Percentiles rank a stretch among this genome's conserved stretches.
phyloP scores from a whole-genome alignment of 2,888 invertebrate genomes.

The Scaptomyza cyrtandrae region DNA sequence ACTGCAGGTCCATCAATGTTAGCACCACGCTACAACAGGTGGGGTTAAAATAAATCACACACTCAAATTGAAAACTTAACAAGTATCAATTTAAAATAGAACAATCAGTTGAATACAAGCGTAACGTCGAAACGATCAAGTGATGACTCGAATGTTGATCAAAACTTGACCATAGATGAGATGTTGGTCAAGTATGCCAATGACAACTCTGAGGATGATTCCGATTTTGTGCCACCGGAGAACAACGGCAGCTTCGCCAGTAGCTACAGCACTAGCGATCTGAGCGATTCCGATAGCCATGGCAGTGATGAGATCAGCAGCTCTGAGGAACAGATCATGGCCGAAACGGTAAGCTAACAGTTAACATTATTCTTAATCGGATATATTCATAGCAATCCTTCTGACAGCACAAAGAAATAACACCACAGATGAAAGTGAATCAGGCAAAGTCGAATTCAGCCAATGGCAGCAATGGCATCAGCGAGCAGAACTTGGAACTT shows the following conservation, averaged over 20 bases:
- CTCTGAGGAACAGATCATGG: slow-evolving; percentile 34
- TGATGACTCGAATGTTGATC: slow-evolving; percentile 55
- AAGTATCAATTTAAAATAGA: slow-evolving; percentile 1
- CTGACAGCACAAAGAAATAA: slow-evolving; percentile 13
- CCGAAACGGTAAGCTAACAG: slow-evolving; percentile 30
- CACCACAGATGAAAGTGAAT: slow-evolving; percentile 1
- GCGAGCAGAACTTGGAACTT: slow-evolving; percentile 54
- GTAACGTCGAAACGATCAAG: slow-evolving; percentile 59
- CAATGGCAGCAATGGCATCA: slow-evolving; percentile 42
- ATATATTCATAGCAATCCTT: too few relatives aligned
- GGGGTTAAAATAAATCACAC: not conserved
- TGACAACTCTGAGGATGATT: slow-evolving; percentile 77
- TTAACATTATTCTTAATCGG: not conserved
- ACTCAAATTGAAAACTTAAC: not conserved
- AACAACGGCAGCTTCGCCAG: slow-evolving; percentile 37
- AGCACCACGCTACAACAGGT: slow-evolving; percentile 43
- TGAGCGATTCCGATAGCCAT: slow-evolving; percentile 24
- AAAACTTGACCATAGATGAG: slow-evolving; percentile 72
- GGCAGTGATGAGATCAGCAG: slow-evolving; percentile 54
- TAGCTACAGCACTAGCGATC: slow-evolving; percentile 35
- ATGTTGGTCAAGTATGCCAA: slow-evolving; percentile 78
- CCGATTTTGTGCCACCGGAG: slow-evolving; percentile 78
- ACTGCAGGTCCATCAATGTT: slow-evolving; percentile 27
- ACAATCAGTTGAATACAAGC: slow-evolving; percentile 17
- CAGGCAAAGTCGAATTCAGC: slow-evolving; percentile 28